phyloP scores from a whole-genome alignment of 2,797 vertebrate species.

The Potorous gilbertii region DNA sequence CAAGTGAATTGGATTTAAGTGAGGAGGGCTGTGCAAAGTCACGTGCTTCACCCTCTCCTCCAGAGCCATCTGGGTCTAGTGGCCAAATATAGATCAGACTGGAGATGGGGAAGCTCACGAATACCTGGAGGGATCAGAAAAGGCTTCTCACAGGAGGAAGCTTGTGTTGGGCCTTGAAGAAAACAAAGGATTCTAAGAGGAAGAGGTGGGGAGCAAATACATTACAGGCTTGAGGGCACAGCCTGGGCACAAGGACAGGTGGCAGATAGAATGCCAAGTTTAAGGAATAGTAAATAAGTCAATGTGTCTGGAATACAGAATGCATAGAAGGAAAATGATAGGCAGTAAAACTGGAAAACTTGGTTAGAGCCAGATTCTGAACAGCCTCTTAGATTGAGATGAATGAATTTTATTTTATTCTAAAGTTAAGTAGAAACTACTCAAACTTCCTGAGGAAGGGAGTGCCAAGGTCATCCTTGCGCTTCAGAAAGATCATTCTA shows the following conservation, averaged over 20 bases:
- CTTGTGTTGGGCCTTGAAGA: not conserved
- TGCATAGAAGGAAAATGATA: not conserved
- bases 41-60: too few species aligned
- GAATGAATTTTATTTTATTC: not conserved
- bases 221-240: not conserved
- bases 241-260: not conserved
- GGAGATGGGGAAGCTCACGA: not conserved
- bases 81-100: too few species aligned
- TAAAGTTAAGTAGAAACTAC: not conserved
- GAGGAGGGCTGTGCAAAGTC: too few species aligned
- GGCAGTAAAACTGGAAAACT: not conserved
- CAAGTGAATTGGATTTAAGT: too few species aligned
- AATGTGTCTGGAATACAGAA: not conserved
- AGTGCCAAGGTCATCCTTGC: not conserved
- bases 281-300: not conserved
- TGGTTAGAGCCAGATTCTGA: not conserved
- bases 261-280: not conserved
- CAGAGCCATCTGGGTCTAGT: too few species aligned
- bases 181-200: not conserved
- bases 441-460: not conserved
- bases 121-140: not conserved
- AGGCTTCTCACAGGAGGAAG: not conserved
- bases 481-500: not conserved
- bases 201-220: not conserved
- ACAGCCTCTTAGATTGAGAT: not conserved